These are phyloP conservation scores for Dolichopus griseipennis DNA, from an alignment of 2,888 invertebrate species.

Conservation along the genomic window DNA sequence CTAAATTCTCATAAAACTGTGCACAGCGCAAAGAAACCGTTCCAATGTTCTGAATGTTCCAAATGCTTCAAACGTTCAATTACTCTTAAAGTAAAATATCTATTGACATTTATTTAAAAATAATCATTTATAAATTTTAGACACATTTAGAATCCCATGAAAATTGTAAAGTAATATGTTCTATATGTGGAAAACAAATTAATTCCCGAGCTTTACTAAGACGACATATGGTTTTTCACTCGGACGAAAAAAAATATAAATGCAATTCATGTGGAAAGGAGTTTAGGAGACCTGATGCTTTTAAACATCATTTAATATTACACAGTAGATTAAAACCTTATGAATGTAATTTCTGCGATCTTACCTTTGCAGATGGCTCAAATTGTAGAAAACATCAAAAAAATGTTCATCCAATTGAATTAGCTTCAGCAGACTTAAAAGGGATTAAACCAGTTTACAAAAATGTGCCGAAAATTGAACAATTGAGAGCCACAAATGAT, in stretches of 20 bases:
- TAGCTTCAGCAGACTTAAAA: slow-evolving; percentile 38
- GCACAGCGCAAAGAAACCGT: slow-evolving; percentile 36
- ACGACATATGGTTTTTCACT: slow-evolving; percentile 43
- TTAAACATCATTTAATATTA: slow-evolving; percentile 41
- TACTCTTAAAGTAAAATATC: slow-evolving; percentile 16
- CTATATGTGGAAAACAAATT: slow-evolving; percentile 39
- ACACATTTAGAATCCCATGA: slow-evolving; percentile 44
- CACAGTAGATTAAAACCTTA: slow-evolving; percentile 42
- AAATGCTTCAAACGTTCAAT: slow-evolving; percentile 26
- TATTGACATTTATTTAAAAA: not conserved
- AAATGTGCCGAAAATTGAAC: not conserved
- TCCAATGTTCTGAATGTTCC: slow-evolving; percentile 32
- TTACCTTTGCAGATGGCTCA: slow-evolving; percentile 41
- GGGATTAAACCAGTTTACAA: not conserved
- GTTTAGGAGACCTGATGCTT: slow-evolving; percentile 40
- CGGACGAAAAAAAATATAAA: slow-evolving; percentile 37
- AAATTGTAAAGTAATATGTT: slow-evolving; percentile 41
- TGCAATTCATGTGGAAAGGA: slow-evolving; percentile 38
- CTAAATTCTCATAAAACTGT: slow-evolving; percentile 38
- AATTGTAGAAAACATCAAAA: slow-evolving; percentile 43
- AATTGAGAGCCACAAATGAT: not conserved
- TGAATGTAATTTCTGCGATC: slow-evolving; percentile 40
- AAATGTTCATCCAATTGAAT: slow-evolving; percentile 38
- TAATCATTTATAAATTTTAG: slow-evolving; percentile 20
- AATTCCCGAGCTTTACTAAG: slow-evolving; percentile 44